These are phyloP conservation scores for Botia almorhae DNA, from an alignment of 2,797 vertebrate genomes.

Conservation along the genomic window DNA sequence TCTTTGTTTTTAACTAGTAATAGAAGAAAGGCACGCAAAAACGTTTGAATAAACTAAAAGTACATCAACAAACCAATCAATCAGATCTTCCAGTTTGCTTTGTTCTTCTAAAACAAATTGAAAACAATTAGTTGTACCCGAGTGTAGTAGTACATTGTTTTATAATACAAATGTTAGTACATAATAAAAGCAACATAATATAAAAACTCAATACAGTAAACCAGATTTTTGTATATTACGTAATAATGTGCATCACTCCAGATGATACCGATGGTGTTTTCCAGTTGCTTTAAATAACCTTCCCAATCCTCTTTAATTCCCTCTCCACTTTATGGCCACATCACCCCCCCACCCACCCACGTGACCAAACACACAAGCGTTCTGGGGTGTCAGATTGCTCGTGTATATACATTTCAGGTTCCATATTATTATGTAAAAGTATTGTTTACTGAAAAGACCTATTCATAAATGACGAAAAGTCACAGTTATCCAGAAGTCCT, in stretches of 20 bases:
- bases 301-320: slow-evolving; percentile 15
- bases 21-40: slow-evolving; percentile 54
- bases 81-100: slow-evolving; percentile 60
- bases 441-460: slow-evolving; percentile 40
- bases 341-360: neutral
- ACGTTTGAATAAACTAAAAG: slow-evolving; percentile 73
- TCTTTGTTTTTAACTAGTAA: slow-evolving; percentile 30
- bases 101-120: slow-evolving; percentile 56
- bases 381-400: slow-evolving; percentile 42
- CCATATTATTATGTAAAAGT: slow-evolving; percentile 34
- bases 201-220: neutral
- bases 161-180: neutral
- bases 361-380: slow-evolving; percentile 33
- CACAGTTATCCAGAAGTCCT: slow-evolving; percentile 36
- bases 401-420: slow-evolving; percentile 40
- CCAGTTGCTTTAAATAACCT: slow-evolving; percentile 26
- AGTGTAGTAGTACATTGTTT: neutral
- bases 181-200: neutral
- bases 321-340: slow-evolving; percentile 10
- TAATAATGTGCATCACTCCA: slow-evolving; percentile 53
- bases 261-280: slow-evolving; percentile 57
- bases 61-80: slow-evolving; percentile 51
- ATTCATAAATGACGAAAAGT: slow-evolving; percentile 53
- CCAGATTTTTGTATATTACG: neutral
- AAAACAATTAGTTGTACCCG: slow-evolving; percentile 16